Conservation (phyloP, 1,140 invertebrate species). For the Drosophila triauraria region DNA sequence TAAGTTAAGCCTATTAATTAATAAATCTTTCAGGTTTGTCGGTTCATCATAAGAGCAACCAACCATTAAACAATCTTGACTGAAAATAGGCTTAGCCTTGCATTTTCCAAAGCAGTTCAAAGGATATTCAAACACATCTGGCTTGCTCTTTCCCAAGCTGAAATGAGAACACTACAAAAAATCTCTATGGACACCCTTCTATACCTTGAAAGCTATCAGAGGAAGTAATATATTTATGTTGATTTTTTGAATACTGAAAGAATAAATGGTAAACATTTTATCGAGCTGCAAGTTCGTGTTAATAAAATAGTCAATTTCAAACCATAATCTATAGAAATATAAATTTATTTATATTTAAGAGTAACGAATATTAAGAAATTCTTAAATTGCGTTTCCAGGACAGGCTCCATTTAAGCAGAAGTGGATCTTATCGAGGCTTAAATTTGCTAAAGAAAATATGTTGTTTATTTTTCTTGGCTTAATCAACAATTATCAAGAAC, state of each 20-base stretch:
- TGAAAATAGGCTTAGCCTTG: neutral
- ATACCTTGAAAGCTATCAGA: too few species aligned
- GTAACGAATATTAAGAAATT: too few species aligned
- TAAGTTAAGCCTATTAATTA: constrained; percentile 34
- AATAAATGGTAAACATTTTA: too few species aligned
- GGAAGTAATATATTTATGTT: too few species aligned
- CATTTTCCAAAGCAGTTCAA: neutral
- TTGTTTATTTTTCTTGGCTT: constrained; percentile 9
- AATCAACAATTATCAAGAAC: neutral
- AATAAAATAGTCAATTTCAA: too few species aligned
- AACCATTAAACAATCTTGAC: neutral
- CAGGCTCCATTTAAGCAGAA: neutral
- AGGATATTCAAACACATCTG: neutral
- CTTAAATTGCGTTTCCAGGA: too few species aligned
- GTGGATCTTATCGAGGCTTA: too few species aligned
- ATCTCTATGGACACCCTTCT: too few species aligned
- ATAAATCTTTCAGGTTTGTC: neutral
- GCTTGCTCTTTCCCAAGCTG: neutral
- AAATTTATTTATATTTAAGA: too few species aligned
- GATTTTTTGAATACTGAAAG: too few species aligned
- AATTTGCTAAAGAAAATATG: neutral
- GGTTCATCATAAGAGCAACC: neutral
- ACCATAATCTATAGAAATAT: too few species aligned
- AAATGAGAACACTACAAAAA: neutral
- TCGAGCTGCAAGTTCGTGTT: too few species aligned